Conservation (phyloP, 2,888 invertebrate species). For the Drosophila diplacantha region DNA sequence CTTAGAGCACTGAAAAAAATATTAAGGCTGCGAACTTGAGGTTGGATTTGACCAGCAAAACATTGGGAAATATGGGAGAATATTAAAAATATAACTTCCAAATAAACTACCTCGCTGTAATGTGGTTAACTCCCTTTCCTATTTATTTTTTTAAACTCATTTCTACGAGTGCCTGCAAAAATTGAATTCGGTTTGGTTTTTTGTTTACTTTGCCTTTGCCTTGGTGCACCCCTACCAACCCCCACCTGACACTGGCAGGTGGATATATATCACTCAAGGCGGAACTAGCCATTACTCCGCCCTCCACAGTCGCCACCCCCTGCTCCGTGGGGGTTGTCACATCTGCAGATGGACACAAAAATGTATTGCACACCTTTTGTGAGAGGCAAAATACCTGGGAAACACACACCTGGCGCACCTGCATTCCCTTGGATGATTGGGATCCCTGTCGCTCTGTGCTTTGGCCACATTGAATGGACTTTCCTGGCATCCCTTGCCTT, state of each 20-base stretch:
- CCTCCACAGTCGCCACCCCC: background rate
- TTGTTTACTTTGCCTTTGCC: constrained; percentile 63
- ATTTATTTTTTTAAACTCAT: too few relatives aligned
- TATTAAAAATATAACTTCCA: background rate
- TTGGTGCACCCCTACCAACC: background rate
- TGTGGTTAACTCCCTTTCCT: too few relatives aligned
- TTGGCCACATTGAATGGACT: constrained; percentile 9
- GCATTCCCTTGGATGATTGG: constrained; percentile 17
- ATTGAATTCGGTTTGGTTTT: constrained; percentile 59
- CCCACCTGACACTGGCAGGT: constrained; percentile 52
- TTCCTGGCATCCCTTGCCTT: constrained; percentile 11
- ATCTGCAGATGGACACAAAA: constrained; percentile 18
- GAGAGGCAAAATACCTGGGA: background rate
- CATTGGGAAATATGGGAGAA: background rate
- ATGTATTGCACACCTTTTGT: constrained; percentile 21
- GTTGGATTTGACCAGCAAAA: background rate
- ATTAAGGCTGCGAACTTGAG: background rate
- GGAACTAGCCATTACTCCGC: constrained; percentile 6
- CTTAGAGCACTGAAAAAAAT: background rate
- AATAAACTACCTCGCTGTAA: too few relatives aligned
- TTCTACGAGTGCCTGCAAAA: constrained; percentile 25
- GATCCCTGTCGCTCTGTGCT: constrained; percentile 1
- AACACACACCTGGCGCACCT: constrained; percentile 19
- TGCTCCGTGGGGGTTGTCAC: constrained; percentile 5
- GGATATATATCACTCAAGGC: constrained; percentile 43